These are phyloP conservation scores for Prunella fulvescens DNA, from an alignment of 2,113 vertebrate genomes.

Conservation along the genomic window DNA sequence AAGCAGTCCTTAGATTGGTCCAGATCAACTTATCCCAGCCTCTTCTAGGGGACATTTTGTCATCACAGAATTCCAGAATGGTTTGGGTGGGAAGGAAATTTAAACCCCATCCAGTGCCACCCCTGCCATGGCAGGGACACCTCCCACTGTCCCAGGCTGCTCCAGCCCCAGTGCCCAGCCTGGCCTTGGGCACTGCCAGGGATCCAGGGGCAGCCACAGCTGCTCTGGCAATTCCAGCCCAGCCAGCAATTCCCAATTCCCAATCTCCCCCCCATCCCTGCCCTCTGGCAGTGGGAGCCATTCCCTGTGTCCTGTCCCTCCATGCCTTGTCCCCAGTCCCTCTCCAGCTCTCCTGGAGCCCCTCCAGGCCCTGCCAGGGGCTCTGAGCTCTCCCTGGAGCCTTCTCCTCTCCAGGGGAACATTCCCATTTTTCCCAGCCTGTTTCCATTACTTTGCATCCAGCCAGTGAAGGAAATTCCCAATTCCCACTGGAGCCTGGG, in stretches of 20 bases:
- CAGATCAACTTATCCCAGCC: not conserved
- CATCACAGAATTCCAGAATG: not conserved
- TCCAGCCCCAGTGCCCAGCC: fast-evolving
- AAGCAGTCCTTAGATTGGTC: fast-evolving
- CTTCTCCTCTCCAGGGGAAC: not conserved
- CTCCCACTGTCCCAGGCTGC: not conserved
- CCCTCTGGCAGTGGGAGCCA: not conserved
- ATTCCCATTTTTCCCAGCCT: not conserved
- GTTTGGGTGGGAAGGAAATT: not conserved
- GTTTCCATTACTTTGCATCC: fast-evolving
- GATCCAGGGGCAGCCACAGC: not conserved
- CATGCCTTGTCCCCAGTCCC: not conserved
- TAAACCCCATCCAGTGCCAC: fast-evolving
- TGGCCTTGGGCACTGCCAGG: not conserved
- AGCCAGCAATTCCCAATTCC: not conserved
- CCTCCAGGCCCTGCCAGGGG: not conserved
- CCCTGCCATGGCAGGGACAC: not conserved
- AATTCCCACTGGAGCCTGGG: not conserved
- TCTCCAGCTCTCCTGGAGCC: not conserved
- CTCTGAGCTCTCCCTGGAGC: not conserved
- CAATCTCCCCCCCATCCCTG: too few species aligned
- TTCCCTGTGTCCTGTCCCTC: not conserved
- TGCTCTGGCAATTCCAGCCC: fast-evolving
- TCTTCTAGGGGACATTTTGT: not conserved
- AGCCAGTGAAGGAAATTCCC: not conserved